phyloP scores from a whole-genome alignment of 2,113 vertebrate species.

The Eulacestoma nigropectus region DNA sequence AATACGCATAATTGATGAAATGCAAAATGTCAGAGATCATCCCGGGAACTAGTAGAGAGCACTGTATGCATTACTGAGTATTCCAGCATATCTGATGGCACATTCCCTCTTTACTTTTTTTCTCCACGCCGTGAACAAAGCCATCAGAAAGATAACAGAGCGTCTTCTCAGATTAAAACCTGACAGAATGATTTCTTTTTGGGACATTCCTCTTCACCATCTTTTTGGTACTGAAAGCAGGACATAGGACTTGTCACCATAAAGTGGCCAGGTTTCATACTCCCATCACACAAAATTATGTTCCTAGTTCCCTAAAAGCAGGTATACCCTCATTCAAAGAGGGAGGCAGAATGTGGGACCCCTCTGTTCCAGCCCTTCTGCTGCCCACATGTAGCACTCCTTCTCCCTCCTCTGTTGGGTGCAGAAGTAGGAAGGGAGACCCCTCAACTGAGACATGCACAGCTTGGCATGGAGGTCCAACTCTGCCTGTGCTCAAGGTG shows the following conservation, averaged over 20 bases:
- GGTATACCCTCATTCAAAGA: neutral
- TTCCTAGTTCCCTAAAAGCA: neutral
- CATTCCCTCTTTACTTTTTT: neutral
- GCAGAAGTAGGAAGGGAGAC: neutral
- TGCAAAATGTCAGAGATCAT: neutral
- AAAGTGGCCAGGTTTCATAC: neutral
- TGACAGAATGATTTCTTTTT: neutral
- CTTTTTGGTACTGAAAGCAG: neutral
- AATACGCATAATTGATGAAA: rapidly evolving
- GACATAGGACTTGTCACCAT: neutral
- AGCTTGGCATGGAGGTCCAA: neutral
- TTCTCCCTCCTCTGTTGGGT: neutral
- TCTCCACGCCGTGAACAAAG: neutral
- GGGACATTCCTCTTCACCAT: neutral
- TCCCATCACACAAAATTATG: neutral
- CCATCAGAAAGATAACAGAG: neutral
- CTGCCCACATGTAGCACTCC: neutral
- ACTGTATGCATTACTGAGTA: too few species aligned
- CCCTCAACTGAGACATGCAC: neutral
- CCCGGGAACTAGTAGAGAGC: neutral
- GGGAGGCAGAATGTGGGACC: neutral
- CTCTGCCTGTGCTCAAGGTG: neutral
- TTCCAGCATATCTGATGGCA: neutral
- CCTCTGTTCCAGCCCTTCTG: neutral
- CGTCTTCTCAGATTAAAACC: neutral